Base-by-base conservation (phyloP, 2,888 invertebrate species). In the Yponomeuta plumbellus region DNA sequence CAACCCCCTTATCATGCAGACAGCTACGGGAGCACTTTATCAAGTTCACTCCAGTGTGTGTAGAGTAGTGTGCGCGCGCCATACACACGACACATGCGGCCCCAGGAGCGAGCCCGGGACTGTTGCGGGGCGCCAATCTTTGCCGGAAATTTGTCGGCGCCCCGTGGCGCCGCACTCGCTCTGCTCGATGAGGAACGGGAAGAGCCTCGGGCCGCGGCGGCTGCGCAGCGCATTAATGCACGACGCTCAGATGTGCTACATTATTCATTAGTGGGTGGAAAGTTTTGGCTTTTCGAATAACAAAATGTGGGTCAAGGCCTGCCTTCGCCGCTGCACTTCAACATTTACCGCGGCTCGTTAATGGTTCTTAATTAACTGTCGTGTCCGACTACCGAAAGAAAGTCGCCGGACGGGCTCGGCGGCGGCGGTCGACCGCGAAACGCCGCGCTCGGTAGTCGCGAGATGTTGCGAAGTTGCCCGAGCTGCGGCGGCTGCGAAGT, bases 251-350 rank as follows among this genome's bases (percentile, higher is more conserved):
- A 75, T 74, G 71, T 69, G 69, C 70, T 77, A 75, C 75, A 80
- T 81, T 80, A 83, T 83, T 80, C 78, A 81, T 79, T 67, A 77
- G 76, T 70, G 70, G 78, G 70, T 82, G 81, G 83, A 84, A 83
- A 84, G 81, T 84, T 83, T 82, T 68, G 75, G 69, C 75, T 80
- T 76, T 77, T 72, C 73, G 81, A 80, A 81, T 83, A 20, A 34
- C 4, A 74, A 80, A 83, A 84, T 80, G 80, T 80, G 73, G 80
- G 82, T 80, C 82, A 83, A 79, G 84, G 80, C 79, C 72, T 69
- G 71, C 69, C 68, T 67, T 69, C 72, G 66, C 70, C 70, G 71
- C 68, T 66, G 34, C 34, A 34, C 34, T 34, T 34, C 34, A 34
- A 34, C 34, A 34, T 61, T n/a, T n/a, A 34, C 26, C 63, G 63